Evolutionary conservation across 1,140 invertebrate genomes (phyloP).

Genomic region (Oreohelix idahoensis): DNA sequence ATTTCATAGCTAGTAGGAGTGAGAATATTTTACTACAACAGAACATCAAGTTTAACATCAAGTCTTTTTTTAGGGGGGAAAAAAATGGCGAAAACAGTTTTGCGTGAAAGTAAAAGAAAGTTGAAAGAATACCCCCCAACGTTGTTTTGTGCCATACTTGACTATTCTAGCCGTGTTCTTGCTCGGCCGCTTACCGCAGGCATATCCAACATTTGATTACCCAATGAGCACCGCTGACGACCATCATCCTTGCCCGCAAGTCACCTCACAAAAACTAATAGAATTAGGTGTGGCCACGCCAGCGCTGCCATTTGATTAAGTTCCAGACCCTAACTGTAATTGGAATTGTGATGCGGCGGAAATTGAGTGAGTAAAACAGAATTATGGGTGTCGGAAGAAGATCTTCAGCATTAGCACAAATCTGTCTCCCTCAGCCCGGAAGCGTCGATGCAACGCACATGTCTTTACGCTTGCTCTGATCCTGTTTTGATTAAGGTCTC

Average conservation of each 20-base stretch:
- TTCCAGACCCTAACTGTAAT: constrained; percentile 49
- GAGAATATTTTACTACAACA: no score
- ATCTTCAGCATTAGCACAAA: constrained; percentile 22
- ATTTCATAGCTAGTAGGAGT: no score
- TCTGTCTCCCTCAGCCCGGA: constrained; percentile 28
- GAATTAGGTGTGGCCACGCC: constrained; percentile 44
- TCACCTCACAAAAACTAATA: constrained; percentile 37
- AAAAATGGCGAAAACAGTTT: no score
- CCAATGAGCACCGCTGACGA: constrained; percentile 14
- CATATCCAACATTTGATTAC: constrained; percentile 34
- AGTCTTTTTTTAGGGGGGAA: no score
- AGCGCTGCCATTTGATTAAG: constrained; percentile 49
- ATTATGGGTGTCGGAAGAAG: constrained; percentile 41
- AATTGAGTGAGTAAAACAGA: constrained; percentile 54
- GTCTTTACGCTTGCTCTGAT: constrained; percentile 36
- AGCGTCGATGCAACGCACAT: constrained; percentile 16
- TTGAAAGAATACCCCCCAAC: background rate
- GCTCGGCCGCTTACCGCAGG: constrained; percentile 33
- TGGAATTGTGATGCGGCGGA: constrained; percentile 49
- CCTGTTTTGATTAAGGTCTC: constrained; percentile 50
- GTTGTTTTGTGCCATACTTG: background rate
- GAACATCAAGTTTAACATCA: no score
- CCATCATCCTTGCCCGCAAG: constrained; percentile 7
- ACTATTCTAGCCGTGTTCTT: constrained; percentile 1
- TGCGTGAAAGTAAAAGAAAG: background rate